Evolutionary conservation across 2,113 vertebrate genomes (phyloP).

Genomic region (Pseudorectes ferrugineus): DNA sequence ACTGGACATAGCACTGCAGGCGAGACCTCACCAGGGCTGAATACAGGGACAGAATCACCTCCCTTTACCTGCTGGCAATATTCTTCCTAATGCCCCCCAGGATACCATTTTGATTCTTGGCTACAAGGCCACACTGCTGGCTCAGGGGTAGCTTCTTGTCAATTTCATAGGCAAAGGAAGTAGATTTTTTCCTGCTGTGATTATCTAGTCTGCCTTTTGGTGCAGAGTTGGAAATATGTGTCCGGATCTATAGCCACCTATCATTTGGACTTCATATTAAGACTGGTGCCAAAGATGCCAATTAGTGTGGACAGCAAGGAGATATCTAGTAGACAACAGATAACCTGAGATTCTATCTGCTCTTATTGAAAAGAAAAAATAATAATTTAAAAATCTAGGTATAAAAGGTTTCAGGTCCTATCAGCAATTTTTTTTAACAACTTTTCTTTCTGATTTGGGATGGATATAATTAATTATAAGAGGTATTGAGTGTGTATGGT

Average conservation of each 20-base stretch:
- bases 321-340: neutral
- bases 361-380: neutral
- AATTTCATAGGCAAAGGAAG: neutral
- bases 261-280: neutral
- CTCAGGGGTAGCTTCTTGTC: neutral
- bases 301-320: neutral
- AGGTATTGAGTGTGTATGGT: neutral
- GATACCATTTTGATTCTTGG: neutral
- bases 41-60: neutral
- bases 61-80: rapidly evolving
- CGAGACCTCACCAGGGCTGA: neutral
- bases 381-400: neutral
- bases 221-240: neutral
- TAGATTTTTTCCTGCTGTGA: neutral
- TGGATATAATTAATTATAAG: neutral
- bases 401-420: neutral
- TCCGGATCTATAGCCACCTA: neutral
- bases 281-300: neutral
- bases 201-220: neutral
- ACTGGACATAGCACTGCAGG: neutral
- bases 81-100: rapidly evolving
- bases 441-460: neutral
- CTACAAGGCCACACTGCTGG: neutral
- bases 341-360: neutral
- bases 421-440: neutral